Percentiles rank a stretch among this genome's conserved stretches.
Evolutionary conservation across 2,888 invertebrate genomes (phyloP).

Genomic region (Deroplatys truncata): DNA sequence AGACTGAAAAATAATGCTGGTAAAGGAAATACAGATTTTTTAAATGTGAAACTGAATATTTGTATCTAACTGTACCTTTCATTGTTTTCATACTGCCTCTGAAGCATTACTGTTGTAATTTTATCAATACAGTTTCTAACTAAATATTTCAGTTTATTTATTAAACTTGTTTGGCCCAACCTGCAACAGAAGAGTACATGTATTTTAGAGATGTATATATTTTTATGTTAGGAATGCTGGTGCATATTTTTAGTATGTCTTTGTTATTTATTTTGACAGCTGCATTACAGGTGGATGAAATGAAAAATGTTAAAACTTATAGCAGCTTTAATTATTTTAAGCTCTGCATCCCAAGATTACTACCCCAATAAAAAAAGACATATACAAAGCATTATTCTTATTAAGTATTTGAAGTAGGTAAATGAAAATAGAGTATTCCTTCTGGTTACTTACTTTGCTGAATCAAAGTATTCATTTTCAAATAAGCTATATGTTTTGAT

Average conservation of each 20-base stretch:
- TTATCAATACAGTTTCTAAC: not conserved
- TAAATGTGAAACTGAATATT: too few species aligned
- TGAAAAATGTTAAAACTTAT: not conserved
- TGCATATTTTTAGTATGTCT: not conserved
- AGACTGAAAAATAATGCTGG: too few species aligned
- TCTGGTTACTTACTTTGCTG: not conserved
- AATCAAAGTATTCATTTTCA: not conserved
- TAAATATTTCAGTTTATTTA: not conserved
- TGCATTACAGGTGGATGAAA: not conserved
- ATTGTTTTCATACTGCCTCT: not conserved
- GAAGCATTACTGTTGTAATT: not conserved
- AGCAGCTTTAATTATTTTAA: too few species aligned
- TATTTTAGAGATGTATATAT: too few species aligned
- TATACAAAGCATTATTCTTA: too few species aligned
- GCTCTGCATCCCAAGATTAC: too few species aligned
- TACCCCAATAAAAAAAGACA: too few species aligned
- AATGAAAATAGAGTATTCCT: not conserved
- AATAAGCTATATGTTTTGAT: not conserved
- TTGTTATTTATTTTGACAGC: not conserved
- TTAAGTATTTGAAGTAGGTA: not conserved
- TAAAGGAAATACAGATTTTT: too few species aligned
- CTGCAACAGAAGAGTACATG: not conserved
- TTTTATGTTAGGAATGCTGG: too few species aligned
- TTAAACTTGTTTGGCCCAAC: not conserved
- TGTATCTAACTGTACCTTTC: not conserved